Base-by-base conservation (phyloP, 2,888 invertebrate species). In the Microplitis deprimator region DNA sequence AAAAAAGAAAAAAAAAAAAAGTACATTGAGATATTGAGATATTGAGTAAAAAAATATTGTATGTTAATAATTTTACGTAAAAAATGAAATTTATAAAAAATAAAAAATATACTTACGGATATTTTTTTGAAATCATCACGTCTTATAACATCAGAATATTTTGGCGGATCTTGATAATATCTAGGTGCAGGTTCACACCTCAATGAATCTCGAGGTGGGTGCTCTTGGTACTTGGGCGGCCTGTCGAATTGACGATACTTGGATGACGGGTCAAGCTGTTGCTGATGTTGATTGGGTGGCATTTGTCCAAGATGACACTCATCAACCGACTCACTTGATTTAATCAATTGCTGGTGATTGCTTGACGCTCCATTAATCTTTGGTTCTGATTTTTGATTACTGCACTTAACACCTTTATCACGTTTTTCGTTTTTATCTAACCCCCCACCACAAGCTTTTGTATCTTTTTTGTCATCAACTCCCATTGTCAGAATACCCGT, bases 141-240 rank as follows among this genome's bases (percentile, higher is more conserved):
- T 77, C 81, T 85, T 1, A 85, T 82, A 13, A 88, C 84, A 75
- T 89, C 89, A 17, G 85, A 85, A 79, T 89, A 89, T 74, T 87
- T 87, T 0, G 87, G 87, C 29, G 86, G 86, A 70, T 87, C 87
- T 71, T 80, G 84, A 81, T 83, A 84, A 79, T 87, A 87, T 77
- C 86, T 88, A 0, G 89, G 89, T 1, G 88, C 88, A 8, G 87
- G 88, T 67, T 89, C 89, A 7, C 82, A 78, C 68, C 60, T 77
- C 10, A 65, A 13, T 17, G 65, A 65, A 29, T 65, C 65, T 73
- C 84, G 88, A 4, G 87, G 85, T 10, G 85, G 83, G 13, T 82
- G 81, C 75, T 89, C 89, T 74, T 89, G 89, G 72, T 89, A 89
- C 70, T 83, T 84, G 3, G 89, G 89, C 6, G 88, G 88, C 40